Evolutionary conservation across 2,797 vertebrate species (phyloP).

Genomic region (Gastrophryne carolinensis): DNA sequence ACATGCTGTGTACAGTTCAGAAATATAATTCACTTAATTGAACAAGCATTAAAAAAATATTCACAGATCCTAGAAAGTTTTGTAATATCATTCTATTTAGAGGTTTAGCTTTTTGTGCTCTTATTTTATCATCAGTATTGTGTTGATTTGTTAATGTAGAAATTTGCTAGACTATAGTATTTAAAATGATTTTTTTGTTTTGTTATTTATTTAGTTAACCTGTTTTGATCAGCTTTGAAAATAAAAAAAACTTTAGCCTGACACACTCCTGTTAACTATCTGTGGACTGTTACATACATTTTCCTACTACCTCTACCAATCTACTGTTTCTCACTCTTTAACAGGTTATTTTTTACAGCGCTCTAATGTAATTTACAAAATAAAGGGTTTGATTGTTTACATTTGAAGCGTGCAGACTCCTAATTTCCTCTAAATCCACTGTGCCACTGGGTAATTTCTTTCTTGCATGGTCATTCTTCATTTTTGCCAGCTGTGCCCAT

Average conservation of each 20-base stretch:
- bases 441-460: no score
- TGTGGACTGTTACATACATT: constrained; percentile 84
- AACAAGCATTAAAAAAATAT: constrained; percentile 55
- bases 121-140: constrained; percentile 69
- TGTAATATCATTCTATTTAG: constrained; percentile 46
- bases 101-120: constrained; percentile 54
- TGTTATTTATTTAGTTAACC: constrained; percentile 89
- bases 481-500: no score
- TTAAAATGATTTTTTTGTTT: constrained; percentile 82
- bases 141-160: constrained; percentile 73
- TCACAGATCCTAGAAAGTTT: constrained; percentile 30
- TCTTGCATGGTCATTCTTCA: no score
- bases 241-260: constrained; percentile 68
- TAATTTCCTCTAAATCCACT: background rate
- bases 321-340: constrained; percentile 84
- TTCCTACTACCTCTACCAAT: constrained; percentile 87
- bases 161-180: constrained; percentile 74
- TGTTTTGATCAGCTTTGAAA: constrained; percentile 72
- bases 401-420: constrained; percentile 49
- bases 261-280: constrained; percentile 71
- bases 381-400: constrained; percentile 79
- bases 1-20: constrained; percentile 57
- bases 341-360: constrained; percentile 80
- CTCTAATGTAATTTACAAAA: constrained; percentile 89
- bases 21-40: constrained; percentile 60